Conservation (phyloP, 64 coral and sea anemone genomes). For the Catalaphyllia jardinei region DNA sequence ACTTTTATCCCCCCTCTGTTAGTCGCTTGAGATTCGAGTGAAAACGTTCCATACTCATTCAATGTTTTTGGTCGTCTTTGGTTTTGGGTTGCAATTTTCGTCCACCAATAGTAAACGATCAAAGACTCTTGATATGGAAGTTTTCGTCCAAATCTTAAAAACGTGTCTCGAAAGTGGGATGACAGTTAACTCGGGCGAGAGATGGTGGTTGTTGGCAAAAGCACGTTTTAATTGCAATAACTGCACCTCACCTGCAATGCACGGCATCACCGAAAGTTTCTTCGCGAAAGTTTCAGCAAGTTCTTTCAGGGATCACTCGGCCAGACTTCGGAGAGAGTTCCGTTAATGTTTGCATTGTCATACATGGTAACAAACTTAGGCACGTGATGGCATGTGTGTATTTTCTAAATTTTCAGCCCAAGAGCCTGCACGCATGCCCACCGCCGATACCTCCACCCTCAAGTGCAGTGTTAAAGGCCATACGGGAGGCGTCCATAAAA, state of each 20-base stretch:
- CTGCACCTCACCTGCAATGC: constrained; percentile 17
- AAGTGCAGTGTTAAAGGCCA: constrained; percentile 79
- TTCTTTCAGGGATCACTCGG: constrained; percentile 42
- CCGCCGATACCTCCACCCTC: constrained; percentile 67
- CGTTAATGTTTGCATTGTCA: not conserved
- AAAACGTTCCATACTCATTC: too few relatives aligned
- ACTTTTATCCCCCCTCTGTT: too few relatives aligned
- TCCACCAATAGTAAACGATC: too few relatives aligned
- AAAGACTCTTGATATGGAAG: too few relatives aligned
- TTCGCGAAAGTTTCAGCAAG: not conserved
- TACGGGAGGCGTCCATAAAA: constrained; percentile 62
- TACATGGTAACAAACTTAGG: constrained; percentile 3
- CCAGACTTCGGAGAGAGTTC: constrained; percentile 24
- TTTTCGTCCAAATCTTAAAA: too few relatives aligned
- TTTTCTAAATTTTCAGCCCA: constrained; percentile 85
- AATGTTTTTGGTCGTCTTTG: too few relatives aligned
- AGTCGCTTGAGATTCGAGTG: too few relatives aligned
- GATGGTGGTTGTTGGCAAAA: not conserved
- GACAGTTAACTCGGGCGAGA: not conserved
- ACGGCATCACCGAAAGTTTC: constrained; percentile 1
- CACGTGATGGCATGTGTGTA: constrained; percentile 26
- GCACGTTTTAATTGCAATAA: not conserved
- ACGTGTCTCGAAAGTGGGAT: not conserved
- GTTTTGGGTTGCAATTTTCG: too few relatives aligned
- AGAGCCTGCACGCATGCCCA: constrained; percentile 90